Conservation (phyloP, 2,797 vertebrate species). For the Acropternis orthonyx region DNA sequence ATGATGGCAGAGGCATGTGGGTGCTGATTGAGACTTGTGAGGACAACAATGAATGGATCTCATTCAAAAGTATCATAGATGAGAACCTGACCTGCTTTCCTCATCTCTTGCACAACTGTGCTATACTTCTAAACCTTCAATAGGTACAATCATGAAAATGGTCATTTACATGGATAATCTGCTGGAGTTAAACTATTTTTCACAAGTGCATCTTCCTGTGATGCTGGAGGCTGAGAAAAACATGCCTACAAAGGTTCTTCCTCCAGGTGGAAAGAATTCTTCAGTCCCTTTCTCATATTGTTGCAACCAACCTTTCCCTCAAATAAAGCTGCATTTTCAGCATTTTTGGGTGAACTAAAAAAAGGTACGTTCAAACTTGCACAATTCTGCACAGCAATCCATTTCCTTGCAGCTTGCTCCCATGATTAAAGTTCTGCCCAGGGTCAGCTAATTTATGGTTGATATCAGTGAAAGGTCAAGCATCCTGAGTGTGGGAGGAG, state of each 20-base stretch:
- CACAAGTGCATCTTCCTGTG: neutral
- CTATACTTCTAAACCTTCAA: neutral
- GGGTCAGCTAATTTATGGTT: constrained; percentile 28
- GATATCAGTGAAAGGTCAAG: constrained; percentile 37
- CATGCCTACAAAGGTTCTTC: neutral
- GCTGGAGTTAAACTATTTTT: neutral
- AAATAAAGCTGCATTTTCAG: neutral
- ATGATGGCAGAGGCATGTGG: neutral
- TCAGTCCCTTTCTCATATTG: neutral
- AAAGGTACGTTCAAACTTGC: neutral
- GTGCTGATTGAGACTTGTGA: neutral
- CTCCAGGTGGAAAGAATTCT: neutral
- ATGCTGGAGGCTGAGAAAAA: neutral
- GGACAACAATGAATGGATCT: neutral
- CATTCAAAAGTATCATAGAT: neutral
- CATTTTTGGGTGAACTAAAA: neutral
- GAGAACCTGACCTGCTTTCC: neutral
- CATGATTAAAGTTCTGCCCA: neutral
- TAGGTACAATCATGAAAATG: neutral
- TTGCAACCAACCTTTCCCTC: neutral
- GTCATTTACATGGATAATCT: neutral
- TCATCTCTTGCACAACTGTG: neutral
- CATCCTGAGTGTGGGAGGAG: constrained; percentile 52
- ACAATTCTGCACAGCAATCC: neutral
- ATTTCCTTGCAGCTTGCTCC: constrained; percentile 4